Conservation (phyloP, 1,140 invertebrate genomes). For the Zaprionus davidi region DNA sequence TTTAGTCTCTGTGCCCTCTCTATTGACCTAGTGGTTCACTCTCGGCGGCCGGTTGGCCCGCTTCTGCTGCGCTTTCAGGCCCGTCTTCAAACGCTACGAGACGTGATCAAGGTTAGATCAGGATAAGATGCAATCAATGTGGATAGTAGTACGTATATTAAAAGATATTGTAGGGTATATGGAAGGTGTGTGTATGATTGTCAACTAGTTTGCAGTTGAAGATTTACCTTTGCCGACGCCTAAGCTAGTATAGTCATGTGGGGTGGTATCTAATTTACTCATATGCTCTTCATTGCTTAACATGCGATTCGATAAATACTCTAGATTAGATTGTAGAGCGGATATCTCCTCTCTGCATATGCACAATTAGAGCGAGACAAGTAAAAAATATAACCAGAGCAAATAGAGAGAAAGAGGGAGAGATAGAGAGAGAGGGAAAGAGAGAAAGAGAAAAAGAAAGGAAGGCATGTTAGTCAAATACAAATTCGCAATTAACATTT, state of each 20-base stretch:
- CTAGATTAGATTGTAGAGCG: constrained; percentile 86
- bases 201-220: background rate
- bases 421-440: constrained; percentile 43
- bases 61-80: background rate
- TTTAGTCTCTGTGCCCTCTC: background rate
- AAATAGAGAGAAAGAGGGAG: constrained; percentile 30
- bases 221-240: constrained; percentile 79
- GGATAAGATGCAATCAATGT: no score
- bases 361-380: constrained; percentile 40
- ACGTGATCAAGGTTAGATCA: constrained; percentile 20
- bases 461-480: constrained; percentile 49
- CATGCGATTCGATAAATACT: constrained; percentile 85
- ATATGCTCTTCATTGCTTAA: constrained; percentile 79
- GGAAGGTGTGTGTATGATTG: background rate
- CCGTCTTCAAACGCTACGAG: constrained; percentile 12
- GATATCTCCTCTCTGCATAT: constrained; percentile 85
- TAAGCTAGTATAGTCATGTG: constrained; percentile 78
- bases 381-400: constrained; percentile 26
- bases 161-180: background rate
- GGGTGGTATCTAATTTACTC: constrained; percentile 78
- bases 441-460: constrained; percentile 31
- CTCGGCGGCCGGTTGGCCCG: background rate
- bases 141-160: constrained; percentile 16
- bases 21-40: background rate
- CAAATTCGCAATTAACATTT: constrained; percentile 42